phyloP scores from a whole-genome alignment of 64 coral and sea anemone genomes.

The Astreopora myriophthalma region DNA sequence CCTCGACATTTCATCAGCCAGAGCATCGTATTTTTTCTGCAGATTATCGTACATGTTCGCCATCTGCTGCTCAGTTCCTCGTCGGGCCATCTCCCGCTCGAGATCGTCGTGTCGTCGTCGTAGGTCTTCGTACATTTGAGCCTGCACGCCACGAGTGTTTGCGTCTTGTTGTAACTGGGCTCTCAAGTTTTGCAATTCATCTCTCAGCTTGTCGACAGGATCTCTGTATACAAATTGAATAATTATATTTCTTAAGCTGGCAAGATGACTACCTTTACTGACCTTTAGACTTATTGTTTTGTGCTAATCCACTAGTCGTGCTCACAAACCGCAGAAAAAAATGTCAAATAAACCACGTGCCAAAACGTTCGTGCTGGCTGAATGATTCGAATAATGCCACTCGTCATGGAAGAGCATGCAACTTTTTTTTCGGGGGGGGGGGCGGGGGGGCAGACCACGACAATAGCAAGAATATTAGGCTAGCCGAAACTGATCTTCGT shows the following conservation, averaged over 20 bases:
- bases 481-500: too few relatives aligned
- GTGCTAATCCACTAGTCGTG: too few relatives aligned
- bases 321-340: too few relatives aligned
- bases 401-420: too few relatives aligned
- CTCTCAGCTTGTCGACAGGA: constrained; percentile 75
- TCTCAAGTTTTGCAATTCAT: constrained; percentile 68
- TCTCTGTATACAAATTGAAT: constrained; percentile 41
- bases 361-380: too few relatives aligned
- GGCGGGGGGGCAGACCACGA: too few relatives aligned
- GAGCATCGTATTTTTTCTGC: constrained; percentile 89
- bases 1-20: constrained; percentile 59
- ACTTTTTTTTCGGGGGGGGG: too few relatives aligned
- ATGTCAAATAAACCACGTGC: too few relatives aligned
- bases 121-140: constrained; percentile 88
- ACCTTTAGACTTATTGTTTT: too few relatives aligned
- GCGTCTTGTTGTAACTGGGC: constrained; percentile 75
- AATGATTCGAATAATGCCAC: too few relatives aligned
- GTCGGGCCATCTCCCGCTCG: constrained; percentile 85
- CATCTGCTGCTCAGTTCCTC: constrained; percentile 93
- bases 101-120: constrained; percentile 85
- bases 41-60: constrained; percentile 82
- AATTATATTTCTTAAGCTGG: background rate
- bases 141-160: constrained; percentile 71
- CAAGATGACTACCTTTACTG: too few relatives aligned
- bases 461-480: too few relatives aligned